Conservation (phyloP, 2,797 vertebrate species). For the Crenichthys baileyi region DNA sequence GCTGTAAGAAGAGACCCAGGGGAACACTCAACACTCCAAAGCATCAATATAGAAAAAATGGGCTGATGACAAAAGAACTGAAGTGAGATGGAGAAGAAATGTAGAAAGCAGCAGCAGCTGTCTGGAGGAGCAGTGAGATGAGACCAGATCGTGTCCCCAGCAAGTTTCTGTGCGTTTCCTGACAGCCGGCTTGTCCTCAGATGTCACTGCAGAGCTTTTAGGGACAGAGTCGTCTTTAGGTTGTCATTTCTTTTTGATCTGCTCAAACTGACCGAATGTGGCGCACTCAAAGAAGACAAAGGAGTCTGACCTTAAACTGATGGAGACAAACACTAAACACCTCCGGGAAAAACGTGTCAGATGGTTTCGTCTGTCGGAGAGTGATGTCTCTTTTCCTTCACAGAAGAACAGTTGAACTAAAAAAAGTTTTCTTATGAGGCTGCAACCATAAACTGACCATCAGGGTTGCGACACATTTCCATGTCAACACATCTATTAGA, state of each 20-base stretch:
- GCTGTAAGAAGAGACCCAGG: background rate
- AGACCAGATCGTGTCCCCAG: background rate
- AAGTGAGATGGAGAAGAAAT: background rate
- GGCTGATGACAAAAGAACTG: too few relatives aligned
- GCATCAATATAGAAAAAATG: background rate
- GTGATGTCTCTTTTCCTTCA: too few relatives aligned
- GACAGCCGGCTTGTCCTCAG: background rate
- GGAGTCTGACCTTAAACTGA: background rate
- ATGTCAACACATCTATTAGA: background rate
- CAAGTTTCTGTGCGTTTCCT: background rate
- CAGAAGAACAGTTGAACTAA: background rate
- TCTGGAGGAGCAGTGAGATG: background rate
- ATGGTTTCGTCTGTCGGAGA: background rate
- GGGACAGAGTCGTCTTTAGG: background rate
- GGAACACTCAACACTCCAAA: background rate
- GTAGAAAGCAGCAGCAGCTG: background rate
- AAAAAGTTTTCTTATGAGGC: background rate
- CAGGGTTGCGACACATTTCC: background rate
- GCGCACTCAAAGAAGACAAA: background rate
- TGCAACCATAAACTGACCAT: background rate
- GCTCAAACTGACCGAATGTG: constrained; percentile 1
- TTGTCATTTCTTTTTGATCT: background rate
- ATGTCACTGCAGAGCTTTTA: background rate
- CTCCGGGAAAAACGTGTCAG: background rate
- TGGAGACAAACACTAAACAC: background rate